A percentile compares a stretch with the other conserved stretches of the same genome.
These are phyloP conservation scores for Struthidea cinerea DNA, from an alignment of 2,113 vertebrate species.

Conservation along the genomic window DNA sequence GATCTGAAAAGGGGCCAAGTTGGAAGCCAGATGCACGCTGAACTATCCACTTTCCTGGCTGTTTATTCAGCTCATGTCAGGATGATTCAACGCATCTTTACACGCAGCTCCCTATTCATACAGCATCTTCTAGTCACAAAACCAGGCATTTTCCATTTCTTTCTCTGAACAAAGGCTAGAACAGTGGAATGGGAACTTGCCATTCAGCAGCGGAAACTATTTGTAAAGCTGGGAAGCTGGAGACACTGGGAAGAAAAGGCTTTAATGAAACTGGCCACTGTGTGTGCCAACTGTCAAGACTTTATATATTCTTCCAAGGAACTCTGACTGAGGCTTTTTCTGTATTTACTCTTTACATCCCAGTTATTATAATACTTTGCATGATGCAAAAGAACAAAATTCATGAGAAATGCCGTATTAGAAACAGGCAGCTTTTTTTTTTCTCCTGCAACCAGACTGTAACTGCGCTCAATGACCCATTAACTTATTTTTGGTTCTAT, in stretches of 20 bases:
- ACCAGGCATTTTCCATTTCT: conserved; percentile 54
- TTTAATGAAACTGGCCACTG: conserved; percentile 52
- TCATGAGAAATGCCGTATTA: neutral
- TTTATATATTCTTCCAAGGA: conserved; percentile 38
- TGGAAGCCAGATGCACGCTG: conserved; percentile 1
- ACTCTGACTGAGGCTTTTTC: conserved; percentile 28
- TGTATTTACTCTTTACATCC: conserved; percentile 29
- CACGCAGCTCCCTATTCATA: conserved; percentile 32
- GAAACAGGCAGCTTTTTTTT: neutral
- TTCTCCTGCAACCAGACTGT: neutral
- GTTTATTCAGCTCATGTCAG: conserved; percentile 44
- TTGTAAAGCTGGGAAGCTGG: conserved; percentile 65
- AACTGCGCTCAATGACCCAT: neutral
- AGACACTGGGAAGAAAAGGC: conserved; percentile 59
- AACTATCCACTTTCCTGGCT: neutral
- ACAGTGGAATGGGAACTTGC: conserved; percentile 53
- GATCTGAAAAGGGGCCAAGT: conserved; percentile 38
- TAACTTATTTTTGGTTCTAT: conserved; percentile 27
- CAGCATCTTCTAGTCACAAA: conserved; percentile 45
- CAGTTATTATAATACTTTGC: conserved; percentile 11
- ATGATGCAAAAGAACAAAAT: neutral
- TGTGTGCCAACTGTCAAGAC: conserved; percentile 49
- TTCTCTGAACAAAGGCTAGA: conserved; percentile 50
- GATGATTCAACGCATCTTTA: conserved; percentile 48
- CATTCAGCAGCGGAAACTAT: conserved; percentile 65